Evolutionary conservation across 2,888 invertebrate species (phyloP).

Genomic region (Clostera curtula): DNA sequence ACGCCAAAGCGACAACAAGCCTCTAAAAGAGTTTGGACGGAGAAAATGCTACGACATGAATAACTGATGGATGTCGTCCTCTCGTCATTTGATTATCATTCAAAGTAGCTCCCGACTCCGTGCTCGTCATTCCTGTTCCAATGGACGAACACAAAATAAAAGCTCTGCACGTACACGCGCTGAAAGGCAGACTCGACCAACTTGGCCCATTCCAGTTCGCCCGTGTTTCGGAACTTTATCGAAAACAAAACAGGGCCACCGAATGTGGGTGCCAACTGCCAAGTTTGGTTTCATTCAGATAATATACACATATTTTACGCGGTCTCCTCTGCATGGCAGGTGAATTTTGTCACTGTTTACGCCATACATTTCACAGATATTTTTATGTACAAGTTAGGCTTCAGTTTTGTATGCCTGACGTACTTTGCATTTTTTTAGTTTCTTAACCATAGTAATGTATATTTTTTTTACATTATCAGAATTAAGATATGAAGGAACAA

Average conservation of each 20-base stretch:
- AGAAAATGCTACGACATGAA: conserved; percentile 57
- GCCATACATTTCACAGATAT: too few relatives aligned
- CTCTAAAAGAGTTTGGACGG: conserved; percentile 48
- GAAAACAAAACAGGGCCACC: conserved; percentile 34
- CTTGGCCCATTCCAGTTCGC: conserved; percentile 47
- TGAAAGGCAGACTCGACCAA: conserved; percentile 58
- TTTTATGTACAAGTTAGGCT: too few relatives aligned
- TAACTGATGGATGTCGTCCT: conserved; percentile 58
- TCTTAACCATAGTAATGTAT: too few relatives aligned
- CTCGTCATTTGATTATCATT: conserved; percentile 64
- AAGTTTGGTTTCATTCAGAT: too few relatives aligned
- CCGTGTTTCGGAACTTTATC: conserved; percentile 34
- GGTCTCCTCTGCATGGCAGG: too few relatives aligned
- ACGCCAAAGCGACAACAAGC: conserved; percentile 14
- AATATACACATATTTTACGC: too few relatives aligned
- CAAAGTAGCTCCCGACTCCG: conserved; percentile 48
- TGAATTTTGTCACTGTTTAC: too few relatives aligned
- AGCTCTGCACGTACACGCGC: conserved; percentile 61
- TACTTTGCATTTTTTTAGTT: too few relatives aligned
- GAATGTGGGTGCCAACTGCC: too few relatives aligned
- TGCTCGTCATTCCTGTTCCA: conserved; percentile 62
- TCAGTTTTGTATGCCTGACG: too few relatives aligned
- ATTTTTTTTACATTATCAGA: too few relatives aligned
- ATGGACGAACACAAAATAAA: conserved; percentile 64
- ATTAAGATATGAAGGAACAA: too few relatives aligned